These are phyloP conservation scores for Frankliniella intonsa DNA, from an alignment of 2,888 invertebrate species.

Conservation along the genomic window DNA sequence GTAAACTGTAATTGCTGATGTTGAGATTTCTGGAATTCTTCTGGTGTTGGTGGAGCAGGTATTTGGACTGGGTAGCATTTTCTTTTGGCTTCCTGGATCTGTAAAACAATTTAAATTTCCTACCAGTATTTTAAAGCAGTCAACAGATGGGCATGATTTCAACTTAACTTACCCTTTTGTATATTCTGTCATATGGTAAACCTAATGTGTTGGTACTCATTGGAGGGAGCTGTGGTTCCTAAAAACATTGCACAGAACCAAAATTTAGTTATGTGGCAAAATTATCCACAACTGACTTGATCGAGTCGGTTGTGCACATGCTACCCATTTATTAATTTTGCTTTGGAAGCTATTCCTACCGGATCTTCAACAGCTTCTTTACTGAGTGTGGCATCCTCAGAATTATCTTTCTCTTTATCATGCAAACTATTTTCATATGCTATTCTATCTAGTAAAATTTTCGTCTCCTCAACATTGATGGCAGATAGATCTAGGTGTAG, in stretches of 20 bases:
- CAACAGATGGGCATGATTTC: not conserved
- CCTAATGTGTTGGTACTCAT: not conserved
- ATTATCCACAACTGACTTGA: too few relatives aligned
- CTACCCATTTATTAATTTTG: too few relatives aligned
- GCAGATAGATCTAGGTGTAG: not conserved
- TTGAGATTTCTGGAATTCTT: not conserved
- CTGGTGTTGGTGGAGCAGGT: not conserved
- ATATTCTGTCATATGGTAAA: not conserved
- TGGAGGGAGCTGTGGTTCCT: too few relatives aligned
- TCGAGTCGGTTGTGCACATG: too few relatives aligned
- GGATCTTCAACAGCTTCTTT: not conserved
- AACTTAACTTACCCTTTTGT: not conserved
- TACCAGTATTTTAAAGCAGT: not conserved
- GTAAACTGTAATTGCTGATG: not conserved
- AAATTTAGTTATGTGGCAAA: too few relatives aligned
- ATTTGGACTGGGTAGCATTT: not conserved
- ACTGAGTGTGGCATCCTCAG: not conserved
- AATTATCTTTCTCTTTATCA: not conserved
- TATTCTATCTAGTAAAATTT: not conserved
- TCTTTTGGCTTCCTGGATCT: not conserved
- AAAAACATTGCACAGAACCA: too few relatives aligned
- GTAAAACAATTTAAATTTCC: not conserved
- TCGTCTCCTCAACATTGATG: not conserved
- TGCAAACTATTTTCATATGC: not conserved
- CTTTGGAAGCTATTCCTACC: not conserved